Conservation (phyloP, 2,113 vertebrate species). For the Archocentrus centrarchus region DNA sequence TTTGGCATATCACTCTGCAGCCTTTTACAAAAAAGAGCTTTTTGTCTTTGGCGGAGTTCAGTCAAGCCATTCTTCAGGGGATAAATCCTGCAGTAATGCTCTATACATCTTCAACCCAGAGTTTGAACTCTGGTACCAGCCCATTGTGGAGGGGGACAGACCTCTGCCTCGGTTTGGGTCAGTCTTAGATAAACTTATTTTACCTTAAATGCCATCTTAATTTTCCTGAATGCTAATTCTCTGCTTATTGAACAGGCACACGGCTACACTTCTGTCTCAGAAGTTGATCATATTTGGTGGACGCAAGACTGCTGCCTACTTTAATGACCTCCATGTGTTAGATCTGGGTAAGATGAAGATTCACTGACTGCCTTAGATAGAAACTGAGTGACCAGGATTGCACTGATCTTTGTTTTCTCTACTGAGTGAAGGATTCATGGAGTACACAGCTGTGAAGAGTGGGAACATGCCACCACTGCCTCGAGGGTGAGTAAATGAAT, state of each 20-base stretch:
- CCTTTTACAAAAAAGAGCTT: slow-evolving; percentile 87
- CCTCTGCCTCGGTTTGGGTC: slow-evolving; percentile 89
- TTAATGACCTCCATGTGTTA: slow-evolving; percentile 87
- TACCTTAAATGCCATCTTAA: background rate
- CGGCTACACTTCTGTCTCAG: slow-evolving; percentile 85
- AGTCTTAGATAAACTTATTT: slow-evolving; percentile 49
- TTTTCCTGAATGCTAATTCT: background rate
- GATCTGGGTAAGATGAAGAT: slow-evolving; percentile 83
- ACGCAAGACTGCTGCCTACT: slow-evolving; percentile 79
- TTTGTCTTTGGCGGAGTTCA: slow-evolving; percentile 89
- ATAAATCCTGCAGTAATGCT: slow-evolving; percentile 83
- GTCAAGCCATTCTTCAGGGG: slow-evolving; percentile 63
- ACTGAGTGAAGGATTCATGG: slow-evolving; percentile 85
- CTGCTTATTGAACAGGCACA: slow-evolving; percentile 76
- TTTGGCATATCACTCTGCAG: slow-evolving; percentile 85
- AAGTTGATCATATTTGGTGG: slow-evolving; percentile 90
- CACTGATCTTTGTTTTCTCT: background rate
- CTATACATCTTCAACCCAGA: slow-evolving; percentile 91
- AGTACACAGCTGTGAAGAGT: slow-evolving; percentile 86
- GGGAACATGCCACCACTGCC: slow-evolving; percentile 80
- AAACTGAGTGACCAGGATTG: background rate
- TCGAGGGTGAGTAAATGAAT: slow-evolving; percentile 82
- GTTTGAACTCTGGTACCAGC: slow-evolving; percentile 91
- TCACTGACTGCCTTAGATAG: background rate
- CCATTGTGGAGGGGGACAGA: slow-evolving; percentile 88